Conservation (phyloP, 2,888 invertebrate species). For the Dioctria rufipes region DNA sequence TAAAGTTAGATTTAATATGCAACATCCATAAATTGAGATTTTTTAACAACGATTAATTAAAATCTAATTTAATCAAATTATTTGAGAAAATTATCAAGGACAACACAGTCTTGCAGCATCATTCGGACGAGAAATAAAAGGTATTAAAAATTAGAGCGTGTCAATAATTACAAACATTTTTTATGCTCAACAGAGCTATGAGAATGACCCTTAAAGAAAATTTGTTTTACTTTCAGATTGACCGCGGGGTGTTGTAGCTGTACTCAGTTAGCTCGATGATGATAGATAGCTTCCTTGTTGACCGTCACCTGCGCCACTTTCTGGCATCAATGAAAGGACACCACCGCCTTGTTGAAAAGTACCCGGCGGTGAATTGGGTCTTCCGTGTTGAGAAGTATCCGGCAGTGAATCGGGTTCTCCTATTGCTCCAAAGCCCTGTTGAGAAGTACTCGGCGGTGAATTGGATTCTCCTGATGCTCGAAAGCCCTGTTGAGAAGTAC, state of each 20-base stretch:
- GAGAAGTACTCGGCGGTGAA: too few species aligned
- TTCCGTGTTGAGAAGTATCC: slow-evolving; percentile 58
- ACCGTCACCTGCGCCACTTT: slow-evolving; percentile 71
- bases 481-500: too few species aligned
- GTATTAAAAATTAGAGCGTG: too few species aligned
- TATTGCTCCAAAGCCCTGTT: too few species aligned
- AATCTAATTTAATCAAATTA: too few species aligned
- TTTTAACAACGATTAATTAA: too few species aligned
- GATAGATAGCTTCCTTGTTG: slow-evolving; percentile 60
- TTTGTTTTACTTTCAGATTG: slow-evolving; percentile 53
- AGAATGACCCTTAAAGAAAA: slow-evolving; percentile 51
- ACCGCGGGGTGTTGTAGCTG: slow-evolving; percentile 55
- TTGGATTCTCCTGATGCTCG: too few species aligned
- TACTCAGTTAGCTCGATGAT: slow-evolving; percentile 58
- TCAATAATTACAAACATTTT: not conserved
- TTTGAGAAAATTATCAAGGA: too few species aligned
- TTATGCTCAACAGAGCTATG: too few species aligned
- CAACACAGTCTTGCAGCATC: not conserved
- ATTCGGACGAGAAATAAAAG: not conserved
- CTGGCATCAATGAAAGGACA: slow-evolving; percentile 84
- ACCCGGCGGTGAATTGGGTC: slow-evolving; percentile 71
- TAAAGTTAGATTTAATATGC: too few species aligned
- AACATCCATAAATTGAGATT: too few species aligned
- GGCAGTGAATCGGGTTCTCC: too few species aligned
- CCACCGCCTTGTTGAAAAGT: slow-evolving; percentile 69